Percentiles rank a stretch among this genome's conserved stretches.
These are phyloP conservation scores for Sclerurus mexicanus DNA, from an alignment of 2,113 vertebrate species.

Conservation along the genomic window DNA sequence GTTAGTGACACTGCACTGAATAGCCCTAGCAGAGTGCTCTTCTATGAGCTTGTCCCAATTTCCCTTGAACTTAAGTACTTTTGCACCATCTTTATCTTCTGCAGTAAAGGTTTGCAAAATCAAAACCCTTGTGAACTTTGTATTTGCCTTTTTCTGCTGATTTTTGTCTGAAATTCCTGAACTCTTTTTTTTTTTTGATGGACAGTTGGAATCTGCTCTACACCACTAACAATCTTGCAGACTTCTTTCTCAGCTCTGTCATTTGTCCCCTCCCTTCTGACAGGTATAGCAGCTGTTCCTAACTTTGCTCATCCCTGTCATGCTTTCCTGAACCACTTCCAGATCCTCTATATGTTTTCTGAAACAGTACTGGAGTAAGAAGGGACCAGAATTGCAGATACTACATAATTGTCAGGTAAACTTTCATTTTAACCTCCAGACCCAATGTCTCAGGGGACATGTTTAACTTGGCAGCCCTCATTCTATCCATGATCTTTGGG, in stretches of 20 bases:
- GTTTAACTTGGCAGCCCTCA: neutral
- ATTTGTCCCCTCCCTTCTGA: neutral
- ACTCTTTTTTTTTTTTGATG: neutral
- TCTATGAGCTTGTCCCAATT: neutral
- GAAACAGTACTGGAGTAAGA: neutral
- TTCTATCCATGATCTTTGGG: neutral
- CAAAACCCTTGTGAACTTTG: neutral
- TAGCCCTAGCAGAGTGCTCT: neutral
- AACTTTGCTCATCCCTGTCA: neutral
- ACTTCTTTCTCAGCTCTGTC: neutral
- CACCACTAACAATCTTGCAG: neutral
- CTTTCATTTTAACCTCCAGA: neutral
- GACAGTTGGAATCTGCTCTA: neutral
- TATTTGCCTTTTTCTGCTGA: neutral
- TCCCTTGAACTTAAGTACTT: neutral
- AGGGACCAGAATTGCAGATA: neutral
- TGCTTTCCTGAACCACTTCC: neutral
- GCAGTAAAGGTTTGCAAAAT: neutral
- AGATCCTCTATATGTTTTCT: neutral
- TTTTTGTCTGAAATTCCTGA: neutral
- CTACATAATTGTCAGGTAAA: neutral
- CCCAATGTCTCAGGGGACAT: neutral
- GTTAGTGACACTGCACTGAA: neutral
- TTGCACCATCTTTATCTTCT: neutral
- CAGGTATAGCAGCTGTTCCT: neutral